Percentiles rank a stretch among this genome's conserved stretches.
Conservation (phyloP, 2,888 invertebrate genomes). For the Pheosia gnoma region DNA sequence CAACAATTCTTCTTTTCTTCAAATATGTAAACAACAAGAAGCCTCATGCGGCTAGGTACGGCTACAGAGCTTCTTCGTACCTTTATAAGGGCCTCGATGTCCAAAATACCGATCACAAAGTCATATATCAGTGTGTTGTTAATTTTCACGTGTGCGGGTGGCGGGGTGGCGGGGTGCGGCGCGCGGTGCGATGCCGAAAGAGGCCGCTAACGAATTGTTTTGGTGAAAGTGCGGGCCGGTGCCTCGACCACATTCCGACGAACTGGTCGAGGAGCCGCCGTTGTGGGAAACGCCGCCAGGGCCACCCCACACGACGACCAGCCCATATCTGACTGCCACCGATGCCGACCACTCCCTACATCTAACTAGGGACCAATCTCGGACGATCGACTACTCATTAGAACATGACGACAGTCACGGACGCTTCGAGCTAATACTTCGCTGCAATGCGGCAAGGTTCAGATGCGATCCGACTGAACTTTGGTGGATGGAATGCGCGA, state of each 20-base stretch:
- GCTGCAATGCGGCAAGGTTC: conserved; percentile 11
- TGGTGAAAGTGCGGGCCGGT: conserved; percentile 84
- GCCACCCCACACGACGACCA: conserved; percentile 77
- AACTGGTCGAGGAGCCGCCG: conserved; percentile 81
- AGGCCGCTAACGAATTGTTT: conserved; percentile 84
- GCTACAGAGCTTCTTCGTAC: no score
- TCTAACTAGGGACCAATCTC: conserved; percentile 13
- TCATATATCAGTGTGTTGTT: conserved; percentile 74
- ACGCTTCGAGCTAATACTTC: background rate
- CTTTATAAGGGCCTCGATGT: conserved; percentile 56
- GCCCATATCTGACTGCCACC: conserved; percentile 59
- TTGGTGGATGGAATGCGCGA: conserved; percentile 20
- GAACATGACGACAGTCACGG: background rate
- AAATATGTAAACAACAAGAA: background rate
- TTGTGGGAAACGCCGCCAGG: conserved; percentile 84
- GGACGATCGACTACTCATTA: conserved; percentile 6
- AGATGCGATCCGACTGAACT: conserved; percentile 17
- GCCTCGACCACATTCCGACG: conserved; percentile 83
- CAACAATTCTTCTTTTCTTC: background rate
- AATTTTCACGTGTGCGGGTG: conserved; percentile 78
- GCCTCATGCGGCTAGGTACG: background rate
- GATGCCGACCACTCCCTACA: conserved; percentile 42
- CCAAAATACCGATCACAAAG: conserved; percentile 68
- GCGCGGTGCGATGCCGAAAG: conserved; percentile 80
- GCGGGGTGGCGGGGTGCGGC: conserved; percentile 65